Conservation (phyloP, 2,888 invertebrate species). For the Ophion slaviceki region DNA sequence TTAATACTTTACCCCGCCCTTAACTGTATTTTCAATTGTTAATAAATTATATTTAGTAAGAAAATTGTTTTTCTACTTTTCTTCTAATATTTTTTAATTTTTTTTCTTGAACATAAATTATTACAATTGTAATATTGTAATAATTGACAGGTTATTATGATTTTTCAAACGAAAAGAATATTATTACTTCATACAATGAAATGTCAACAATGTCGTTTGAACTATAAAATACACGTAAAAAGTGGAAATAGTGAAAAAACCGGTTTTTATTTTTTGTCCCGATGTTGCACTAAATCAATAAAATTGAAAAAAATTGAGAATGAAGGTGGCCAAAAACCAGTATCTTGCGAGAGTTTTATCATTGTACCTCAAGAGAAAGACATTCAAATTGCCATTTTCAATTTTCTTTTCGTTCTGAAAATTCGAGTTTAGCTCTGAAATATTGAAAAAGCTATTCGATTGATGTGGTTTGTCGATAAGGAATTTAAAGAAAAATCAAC, state of each 20-base stretch:
- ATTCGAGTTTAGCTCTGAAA: neutral
- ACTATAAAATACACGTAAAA: neutral
- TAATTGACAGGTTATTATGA: too few species aligned
- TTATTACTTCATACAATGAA: neutral
- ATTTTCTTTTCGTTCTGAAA: neutral
- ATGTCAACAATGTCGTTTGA: neutral
- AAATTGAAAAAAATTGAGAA: slow-evolving; percentile 31
- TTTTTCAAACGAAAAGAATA: neutral
- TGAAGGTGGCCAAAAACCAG: neutral
- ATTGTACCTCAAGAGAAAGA: neutral
- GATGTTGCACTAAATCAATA: slow-evolving; percentile 3
- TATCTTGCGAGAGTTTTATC: neutral
- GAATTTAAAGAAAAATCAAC: neutral
- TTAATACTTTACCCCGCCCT: too few species aligned
- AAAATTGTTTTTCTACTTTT: neutral
- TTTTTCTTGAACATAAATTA: too few species aligned
- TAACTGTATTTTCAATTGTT: neutral
- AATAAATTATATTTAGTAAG: neutral
- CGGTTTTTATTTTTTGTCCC: neutral
- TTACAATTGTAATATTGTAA: too few species aligned
- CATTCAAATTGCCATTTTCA: neutral
- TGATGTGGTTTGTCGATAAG: neutral
- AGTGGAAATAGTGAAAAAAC: neutral
- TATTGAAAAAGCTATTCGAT: neutral
- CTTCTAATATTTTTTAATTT: neutral